phyloP scores from a whole-genome alignment of 2,797 vertebrate genomes.

The Sebastes cheni region DNA sequence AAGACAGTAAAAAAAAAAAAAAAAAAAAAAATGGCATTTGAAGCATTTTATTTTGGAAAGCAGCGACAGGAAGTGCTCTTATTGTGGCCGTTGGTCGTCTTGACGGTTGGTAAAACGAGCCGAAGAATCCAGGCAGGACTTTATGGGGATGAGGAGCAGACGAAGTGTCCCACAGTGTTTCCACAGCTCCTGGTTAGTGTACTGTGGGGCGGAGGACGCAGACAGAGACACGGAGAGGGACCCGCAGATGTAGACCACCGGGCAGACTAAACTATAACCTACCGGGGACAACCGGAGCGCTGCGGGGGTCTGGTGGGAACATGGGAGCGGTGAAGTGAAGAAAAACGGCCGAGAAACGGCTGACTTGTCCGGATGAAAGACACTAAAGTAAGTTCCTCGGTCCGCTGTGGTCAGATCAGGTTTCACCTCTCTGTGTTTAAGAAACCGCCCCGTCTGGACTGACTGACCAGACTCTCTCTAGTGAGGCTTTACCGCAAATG shows the following conservation, averaged over 20 bases:
- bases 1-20: too few relatives aligned
- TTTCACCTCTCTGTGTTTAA: constrained; percentile 57
- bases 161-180: constrained; percentile 27
- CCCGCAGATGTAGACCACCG: constrained; percentile 7
- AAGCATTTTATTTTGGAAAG: constrained; percentile 39
- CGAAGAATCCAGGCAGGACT: constrained; percentile 30
- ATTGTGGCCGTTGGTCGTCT: neutral
- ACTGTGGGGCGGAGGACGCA: neutral
- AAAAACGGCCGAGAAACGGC: constrained; percentile 20
- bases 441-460: constrained; percentile 40
- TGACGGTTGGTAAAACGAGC: neutral
- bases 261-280: neutral
- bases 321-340: constrained; percentile 77
- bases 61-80: neutral
- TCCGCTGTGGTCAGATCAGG: constrained; percentile 50
- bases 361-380: constrained; percentile 38
- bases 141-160: constrained; percentile 62
- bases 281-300: constrained; percentile 23
- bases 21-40: too few relatives aligned
- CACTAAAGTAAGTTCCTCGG: constrained; percentile 61
- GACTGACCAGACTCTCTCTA: constrained; percentile 9
- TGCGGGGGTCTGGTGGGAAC: constrained; percentile 37
- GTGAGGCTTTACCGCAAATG: neutral
- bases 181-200: constrained; percentile 32
- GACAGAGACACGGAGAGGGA: neutral